Conservation (phyloP, 2,888 invertebrate genomes). For the Aphidius colemani region DNA sequence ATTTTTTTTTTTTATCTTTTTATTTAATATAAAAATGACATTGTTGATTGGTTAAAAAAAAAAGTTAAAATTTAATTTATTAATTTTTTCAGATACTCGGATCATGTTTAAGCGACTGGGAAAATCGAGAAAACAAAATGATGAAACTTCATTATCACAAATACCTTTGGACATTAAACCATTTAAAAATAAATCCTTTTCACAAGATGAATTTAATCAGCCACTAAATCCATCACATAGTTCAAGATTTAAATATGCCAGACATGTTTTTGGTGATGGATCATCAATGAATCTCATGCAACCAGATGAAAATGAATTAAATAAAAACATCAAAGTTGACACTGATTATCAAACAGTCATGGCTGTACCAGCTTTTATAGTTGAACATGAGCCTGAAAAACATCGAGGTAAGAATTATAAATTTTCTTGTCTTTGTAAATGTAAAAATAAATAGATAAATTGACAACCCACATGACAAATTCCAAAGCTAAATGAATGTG, state of each 20-base stretch:
- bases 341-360: constrained; percentile 75
- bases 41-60: no score
- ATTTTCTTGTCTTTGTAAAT: background rate
- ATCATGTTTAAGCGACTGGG: constrained; percentile 67
- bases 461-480: constrained; percentile 15
- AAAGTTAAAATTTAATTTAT: no score
- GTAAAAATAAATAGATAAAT: background rate
- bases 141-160: constrained; percentile 60
- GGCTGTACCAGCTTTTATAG: constrained; percentile 77
- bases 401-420: constrained; percentile 59
- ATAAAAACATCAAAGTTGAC: constrained; percentile 42
- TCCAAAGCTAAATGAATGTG: background rate
- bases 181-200: constrained; percentile 41
- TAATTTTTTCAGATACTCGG: constrained; percentile 31
- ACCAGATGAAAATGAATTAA: constrained; percentile 36
- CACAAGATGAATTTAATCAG: constrained; percentile 36
- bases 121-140: constrained; percentile 70
- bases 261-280: constrained; percentile 54
- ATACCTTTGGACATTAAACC: constrained; percentile 44
- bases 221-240: constrained; percentile 40
- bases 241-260: constrained; percentile 48
- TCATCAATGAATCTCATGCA: constrained; percentile 42
- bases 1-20: no score
- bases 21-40: no score
- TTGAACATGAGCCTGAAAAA: constrained; percentile 70